Conservation (phyloP, 1,140 invertebrate species). For the Halesus radiatus region DNA sequence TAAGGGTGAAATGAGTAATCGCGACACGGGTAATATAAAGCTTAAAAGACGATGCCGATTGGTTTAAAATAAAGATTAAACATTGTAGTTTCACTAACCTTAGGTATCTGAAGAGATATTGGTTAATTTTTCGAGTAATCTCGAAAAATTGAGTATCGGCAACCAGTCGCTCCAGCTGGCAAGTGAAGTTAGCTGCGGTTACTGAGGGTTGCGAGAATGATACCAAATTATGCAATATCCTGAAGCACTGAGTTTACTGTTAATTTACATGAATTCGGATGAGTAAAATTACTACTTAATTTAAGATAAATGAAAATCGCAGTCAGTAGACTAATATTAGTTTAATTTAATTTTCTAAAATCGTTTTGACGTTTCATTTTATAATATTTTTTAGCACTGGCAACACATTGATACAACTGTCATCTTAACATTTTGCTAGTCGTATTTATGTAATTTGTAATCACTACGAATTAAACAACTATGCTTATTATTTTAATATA, state of each 20-base stretch:
- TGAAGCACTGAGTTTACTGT: neutral
- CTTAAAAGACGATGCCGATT: slow-evolving; percentile 3
- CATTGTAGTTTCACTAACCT: slow-evolving; percentile 39
- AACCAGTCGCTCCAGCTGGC: slow-evolving; percentile 45
- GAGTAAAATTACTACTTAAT: no score
- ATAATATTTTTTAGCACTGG: neutral
- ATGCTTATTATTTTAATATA: slow-evolving; percentile 26
- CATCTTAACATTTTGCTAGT: neutral
- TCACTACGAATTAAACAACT: slow-evolving; percentile 22
- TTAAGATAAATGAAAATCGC: no score
- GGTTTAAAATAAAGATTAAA: slow-evolving; percentile 24
- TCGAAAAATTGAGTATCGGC: slow-evolving; percentile 49
- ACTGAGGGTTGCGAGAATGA: slow-evolving; percentile 35
- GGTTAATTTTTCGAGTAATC: slow-evolving; percentile 51
- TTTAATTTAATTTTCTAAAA: slow-evolving; percentile 12
- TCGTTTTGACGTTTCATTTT: slow-evolving; percentile 12
- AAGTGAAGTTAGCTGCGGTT: slow-evolving; percentile 41
- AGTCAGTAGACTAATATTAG: no score
- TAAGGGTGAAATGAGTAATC: slow-evolving; percentile 35
- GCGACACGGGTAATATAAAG: neutral
- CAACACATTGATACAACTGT: slow-evolving; percentile 23
- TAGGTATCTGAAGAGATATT: slow-evolving; percentile 14
- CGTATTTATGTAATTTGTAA: slow-evolving; percentile 47
- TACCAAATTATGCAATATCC: slow-evolving; percentile 22
- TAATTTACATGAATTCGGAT: no score